Conservation (phyloP, 64 coral and sea anemone genomes). For the Pachyseris speciosa region DNA sequence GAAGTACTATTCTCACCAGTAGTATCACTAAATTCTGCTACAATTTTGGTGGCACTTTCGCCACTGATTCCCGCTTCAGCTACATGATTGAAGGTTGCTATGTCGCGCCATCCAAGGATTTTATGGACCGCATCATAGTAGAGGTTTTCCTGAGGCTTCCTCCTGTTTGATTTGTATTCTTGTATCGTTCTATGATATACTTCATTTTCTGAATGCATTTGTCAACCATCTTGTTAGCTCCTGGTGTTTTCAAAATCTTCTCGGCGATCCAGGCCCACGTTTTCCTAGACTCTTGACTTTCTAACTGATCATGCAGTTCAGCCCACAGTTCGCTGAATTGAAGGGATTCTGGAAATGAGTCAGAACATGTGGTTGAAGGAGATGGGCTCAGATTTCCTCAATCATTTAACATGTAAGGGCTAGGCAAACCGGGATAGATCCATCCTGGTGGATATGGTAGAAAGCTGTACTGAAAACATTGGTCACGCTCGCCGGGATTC, state of each 20-base stretch:
- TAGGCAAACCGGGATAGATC: neutral
- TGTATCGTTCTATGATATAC: slow-evolving; percentile 67
- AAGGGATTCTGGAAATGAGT: neutral
- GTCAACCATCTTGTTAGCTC: neutral
- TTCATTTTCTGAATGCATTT: slow-evolving; percentile 57
- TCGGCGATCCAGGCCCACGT: slow-evolving; percentile 28
- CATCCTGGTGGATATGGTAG: slow-evolving; percentile 17
- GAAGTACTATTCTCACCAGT: slow-evolving; percentile 7
- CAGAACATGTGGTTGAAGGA: neutral
- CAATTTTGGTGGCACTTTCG: slow-evolving; percentile 28
- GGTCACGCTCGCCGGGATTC: slow-evolving; percentile 9
- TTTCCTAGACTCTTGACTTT: slow-evolving; percentile 40
- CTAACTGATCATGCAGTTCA: slow-evolving; percentile 17
- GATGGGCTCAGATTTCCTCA: slow-evolving; percentile 15
- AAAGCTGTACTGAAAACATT: neutral
- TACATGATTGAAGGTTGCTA: slow-evolving; percentile 49
- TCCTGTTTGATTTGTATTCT: slow-evolving; percentile 55
- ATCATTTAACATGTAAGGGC: slow-evolving; percentile 12
- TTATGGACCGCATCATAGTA: slow-evolving; percentile 47
- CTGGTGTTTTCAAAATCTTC: neutral
- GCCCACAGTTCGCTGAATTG: slow-evolving; percentile 30
- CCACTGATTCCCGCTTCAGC: slow-evolving; percentile 33
- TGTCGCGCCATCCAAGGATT: slow-evolving; percentile 36
- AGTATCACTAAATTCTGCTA: neutral
- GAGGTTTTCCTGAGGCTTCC: slow-evolving; percentile 27